Conservation (phyloP, 2,888 invertebrate species). For the Philopedon plagiatum region DNA sequence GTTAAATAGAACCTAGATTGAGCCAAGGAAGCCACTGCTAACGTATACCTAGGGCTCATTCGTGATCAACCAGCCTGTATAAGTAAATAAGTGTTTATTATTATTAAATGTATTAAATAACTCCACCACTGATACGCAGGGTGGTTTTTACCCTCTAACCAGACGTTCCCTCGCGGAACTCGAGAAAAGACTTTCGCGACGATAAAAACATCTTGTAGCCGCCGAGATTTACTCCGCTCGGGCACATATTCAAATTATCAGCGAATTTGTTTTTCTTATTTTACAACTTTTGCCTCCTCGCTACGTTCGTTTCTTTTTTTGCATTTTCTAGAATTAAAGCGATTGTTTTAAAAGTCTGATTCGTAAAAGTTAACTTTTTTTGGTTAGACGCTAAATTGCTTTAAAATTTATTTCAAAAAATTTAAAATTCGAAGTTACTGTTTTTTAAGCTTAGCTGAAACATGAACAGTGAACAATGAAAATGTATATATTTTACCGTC, state of each 20-base stretch:
- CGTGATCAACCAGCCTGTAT: too few relatives aligned
- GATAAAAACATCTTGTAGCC: constrained; percentile 71
- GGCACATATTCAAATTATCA: constrained; percentile 72
- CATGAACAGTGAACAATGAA: too few relatives aligned
- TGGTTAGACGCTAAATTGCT: background rate
- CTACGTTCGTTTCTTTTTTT: constrained; percentile 35
- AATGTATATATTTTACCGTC: too few relatives aligned
- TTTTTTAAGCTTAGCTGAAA: background rate
- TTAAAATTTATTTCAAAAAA: background rate
- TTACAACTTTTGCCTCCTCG: constrained; percentile 59
- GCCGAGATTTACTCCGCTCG: constrained; percentile 69
- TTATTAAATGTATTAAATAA: background rate
- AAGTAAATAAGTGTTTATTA: too few relatives aligned
- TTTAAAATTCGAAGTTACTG: background rate
- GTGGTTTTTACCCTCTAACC: constrained; percentile 34
- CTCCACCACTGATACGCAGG: constrained; percentile 29
- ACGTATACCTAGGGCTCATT: too few relatives aligned
- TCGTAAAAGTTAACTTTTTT: constrained; percentile 1
- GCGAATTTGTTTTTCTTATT: constrained; percentile 71
- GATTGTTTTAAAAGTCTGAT: constrained; percentile 28
- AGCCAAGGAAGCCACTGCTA: too few relatives aligned
- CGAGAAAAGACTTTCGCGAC: constrained; percentile 64
- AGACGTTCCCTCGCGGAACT: constrained; percentile 63
- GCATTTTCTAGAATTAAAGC: constrained; percentile 22
- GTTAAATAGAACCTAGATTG: too few relatives aligned